phyloP scores from a whole-genome alignment of 2,888 invertebrate genomes.

The Caenorhabditis japonica region DNA sequence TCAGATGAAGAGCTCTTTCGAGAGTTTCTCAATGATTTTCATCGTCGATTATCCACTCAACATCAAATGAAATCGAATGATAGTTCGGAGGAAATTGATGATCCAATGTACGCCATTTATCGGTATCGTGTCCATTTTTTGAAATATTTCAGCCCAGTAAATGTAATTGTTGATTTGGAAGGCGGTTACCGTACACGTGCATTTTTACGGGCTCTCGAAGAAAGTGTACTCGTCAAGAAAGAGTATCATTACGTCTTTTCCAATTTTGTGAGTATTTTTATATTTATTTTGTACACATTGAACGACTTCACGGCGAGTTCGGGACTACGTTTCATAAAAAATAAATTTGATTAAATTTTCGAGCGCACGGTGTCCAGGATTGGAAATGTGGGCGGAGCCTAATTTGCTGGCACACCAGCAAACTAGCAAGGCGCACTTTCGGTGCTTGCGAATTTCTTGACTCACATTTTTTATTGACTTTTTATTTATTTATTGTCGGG shows the following conservation, averaged over 20 bases:
- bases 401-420: too few relatives aligned
- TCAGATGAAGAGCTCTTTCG: conserved; percentile 64
- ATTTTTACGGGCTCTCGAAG: conserved; percentile 64
- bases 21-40: conserved; percentile 63
- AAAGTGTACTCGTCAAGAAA: conserved; percentile 63
- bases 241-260: conserved; percentile 69
- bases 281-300: too few relatives aligned
- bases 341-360: too few relatives aligned
- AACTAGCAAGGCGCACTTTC: too few relatives aligned
- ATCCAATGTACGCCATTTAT: conserved; percentile 17
- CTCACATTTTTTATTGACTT: too few relatives aligned
- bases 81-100: conserved; percentile 53
- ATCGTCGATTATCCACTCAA: conserved; percentile 53
- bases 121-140: not conserved
- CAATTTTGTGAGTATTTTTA: conserved; percentile 58
- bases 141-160: conserved; percentile 53
- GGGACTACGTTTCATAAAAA: too few relatives aligned
- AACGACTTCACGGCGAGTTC: too few relatives aligned
- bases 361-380: too few relatives aligned
- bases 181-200: conserved; percentile 58
- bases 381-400: too few relatives aligned
- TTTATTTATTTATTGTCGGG: too few relatives aligned
- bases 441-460: too few relatives aligned
- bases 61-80: conserved; percentile 42
- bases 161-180: conserved; percentile 67